phyloP scores from a whole-genome alignment of 2,888 invertebrate species.

The Tinea trinotella region DNA sequence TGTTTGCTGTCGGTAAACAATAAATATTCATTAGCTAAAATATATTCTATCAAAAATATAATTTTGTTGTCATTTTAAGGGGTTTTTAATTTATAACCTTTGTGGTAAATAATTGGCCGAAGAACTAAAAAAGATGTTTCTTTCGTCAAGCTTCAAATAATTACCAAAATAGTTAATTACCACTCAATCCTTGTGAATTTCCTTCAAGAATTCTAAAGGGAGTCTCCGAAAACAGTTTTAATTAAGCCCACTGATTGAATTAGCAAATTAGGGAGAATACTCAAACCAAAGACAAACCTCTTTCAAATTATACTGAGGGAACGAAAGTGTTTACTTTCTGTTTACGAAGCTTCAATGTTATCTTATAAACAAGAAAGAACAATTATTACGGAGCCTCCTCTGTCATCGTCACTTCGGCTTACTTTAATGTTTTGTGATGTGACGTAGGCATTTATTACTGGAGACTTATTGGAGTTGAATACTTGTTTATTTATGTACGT shows the following conservation, averaged over 20 bases:
- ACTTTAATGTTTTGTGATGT: not conserved
- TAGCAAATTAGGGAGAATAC: constrained; percentile 19
- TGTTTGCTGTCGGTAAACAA: no score
- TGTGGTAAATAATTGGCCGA: no score
- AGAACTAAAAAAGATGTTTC: no score
- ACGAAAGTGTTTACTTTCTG: constrained; percentile 29
- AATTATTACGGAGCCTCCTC: constrained; percentile 20
- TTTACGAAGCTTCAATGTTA: constrained; percentile 25
- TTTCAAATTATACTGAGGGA: constrained; percentile 20
- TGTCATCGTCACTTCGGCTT: not conserved
- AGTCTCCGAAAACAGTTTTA: constrained; percentile 18
- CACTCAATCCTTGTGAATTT: not conserved
- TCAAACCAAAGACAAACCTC: constrained; percentile 16
- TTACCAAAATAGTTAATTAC: constrained; percentile 9
- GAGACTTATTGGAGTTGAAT: no score
- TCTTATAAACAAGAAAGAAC: constrained; percentile 26
- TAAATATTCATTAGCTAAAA: no score
- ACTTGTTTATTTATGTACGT: no score
- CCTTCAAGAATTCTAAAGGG: not conserved
- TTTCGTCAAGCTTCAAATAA: no score
- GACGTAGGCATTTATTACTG: not conserved
- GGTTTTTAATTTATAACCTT: no score
- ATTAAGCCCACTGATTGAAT: constrained; percentile 19
- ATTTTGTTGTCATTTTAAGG: no score
- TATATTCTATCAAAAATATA: no score